Base-by-base conservation (phyloP, 2,113 vertebrate species). In the Rhea pennata region DNA sequence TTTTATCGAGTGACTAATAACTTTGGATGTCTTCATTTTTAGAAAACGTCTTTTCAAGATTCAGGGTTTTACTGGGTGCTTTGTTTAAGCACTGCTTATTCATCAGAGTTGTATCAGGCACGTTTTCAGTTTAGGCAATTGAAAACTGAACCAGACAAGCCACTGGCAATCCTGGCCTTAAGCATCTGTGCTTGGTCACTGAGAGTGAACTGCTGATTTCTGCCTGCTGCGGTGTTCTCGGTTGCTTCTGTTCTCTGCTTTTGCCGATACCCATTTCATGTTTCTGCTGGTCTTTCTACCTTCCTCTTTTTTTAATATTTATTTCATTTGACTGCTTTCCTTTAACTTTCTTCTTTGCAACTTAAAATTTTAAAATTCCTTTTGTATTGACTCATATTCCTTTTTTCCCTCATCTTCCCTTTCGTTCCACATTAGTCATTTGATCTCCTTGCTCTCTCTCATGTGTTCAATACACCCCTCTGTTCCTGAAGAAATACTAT, bases 61-160 rank as follows among this genome's bases (percentile, higher is more conserved):
- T 46, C 31, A 13, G 23, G 33, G 42, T 5, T 65, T 62, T 66
- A 7, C 14, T 33, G 33, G 44, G 39, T 0, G 1, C 73, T 42
- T 44, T 48, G 51, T 31, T 90, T 10, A 23, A 83, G 48, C 40
- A 8, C 53, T 36, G 9, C 17, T 59, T 0, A 5, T 27, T 70
- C 50, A 29, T 59, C 44, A 42, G 56, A 56, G 27, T 7, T 11
- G 21, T 42, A 10, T n/a, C 1, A 0, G 48, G 15, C 22, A 24
- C 1, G 0, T 15, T 71, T 24, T 53, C 42, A 26, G 4, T 16
- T 33, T 33, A 3, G n/a, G 33, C 7, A 62, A 21, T 27, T 26
- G 11, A 44, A 54, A 84, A 22, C 21, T 48, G 36, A 26, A 26
- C 73, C 59, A 53, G 58, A 26, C 3, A 3, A 76, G 48, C 29